These are phyloP conservation scores for Hydrolagus colliei DNA, from an alignment of 2,797 vertebrate species.

Conservation along the genomic window DNA sequence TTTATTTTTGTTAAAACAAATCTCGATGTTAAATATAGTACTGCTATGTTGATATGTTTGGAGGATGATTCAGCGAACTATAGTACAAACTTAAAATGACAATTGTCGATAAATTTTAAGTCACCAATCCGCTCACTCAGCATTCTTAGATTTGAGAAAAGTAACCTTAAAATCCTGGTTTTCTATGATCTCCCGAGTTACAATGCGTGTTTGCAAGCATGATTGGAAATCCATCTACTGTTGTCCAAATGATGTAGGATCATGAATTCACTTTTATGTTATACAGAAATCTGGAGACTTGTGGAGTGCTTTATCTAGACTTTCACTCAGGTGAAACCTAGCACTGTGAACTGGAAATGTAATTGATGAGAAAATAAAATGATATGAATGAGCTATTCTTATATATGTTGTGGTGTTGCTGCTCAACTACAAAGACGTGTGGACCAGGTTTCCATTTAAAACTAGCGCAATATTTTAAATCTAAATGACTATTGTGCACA, in stretches of 20 bases:
- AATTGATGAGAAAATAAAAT: conserved; percentile 13
- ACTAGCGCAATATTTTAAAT: too few relatives aligned
- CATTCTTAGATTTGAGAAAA: not conserved
- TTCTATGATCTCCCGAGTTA: not conserved
- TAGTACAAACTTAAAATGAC: not conserved
- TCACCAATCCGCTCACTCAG: too few relatives aligned
- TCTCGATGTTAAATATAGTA: conserved; percentile 33
- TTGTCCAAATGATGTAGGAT: not conserved
- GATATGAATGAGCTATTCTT: not conserved
- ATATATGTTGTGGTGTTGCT: not conserved
- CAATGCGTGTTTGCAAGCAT: not conserved
- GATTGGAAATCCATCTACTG: not conserved
- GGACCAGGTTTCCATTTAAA: too few relatives aligned
- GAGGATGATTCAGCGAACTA: not conserved
- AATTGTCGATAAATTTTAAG: not conserved
- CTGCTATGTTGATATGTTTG: not conserved
- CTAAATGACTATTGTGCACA: too few relatives aligned
- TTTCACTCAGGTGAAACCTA: not conserved
- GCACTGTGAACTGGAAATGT: conserved; percentile 16
- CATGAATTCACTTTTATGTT: not conserved
- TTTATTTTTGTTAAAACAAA: conserved; percentile 36
- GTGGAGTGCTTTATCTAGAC: not conserved
- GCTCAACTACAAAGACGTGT: too few relatives aligned
- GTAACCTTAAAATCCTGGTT: too few relatives aligned
- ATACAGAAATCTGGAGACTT: not conserved